A percentile compares a stretch with the other conserved stretches of the same genome.
These are phyloP conservation scores for Gobiocypris rarus DNA, from an alignment of 2,113 vertebrate species.

Conservation along the genomic window DNA sequence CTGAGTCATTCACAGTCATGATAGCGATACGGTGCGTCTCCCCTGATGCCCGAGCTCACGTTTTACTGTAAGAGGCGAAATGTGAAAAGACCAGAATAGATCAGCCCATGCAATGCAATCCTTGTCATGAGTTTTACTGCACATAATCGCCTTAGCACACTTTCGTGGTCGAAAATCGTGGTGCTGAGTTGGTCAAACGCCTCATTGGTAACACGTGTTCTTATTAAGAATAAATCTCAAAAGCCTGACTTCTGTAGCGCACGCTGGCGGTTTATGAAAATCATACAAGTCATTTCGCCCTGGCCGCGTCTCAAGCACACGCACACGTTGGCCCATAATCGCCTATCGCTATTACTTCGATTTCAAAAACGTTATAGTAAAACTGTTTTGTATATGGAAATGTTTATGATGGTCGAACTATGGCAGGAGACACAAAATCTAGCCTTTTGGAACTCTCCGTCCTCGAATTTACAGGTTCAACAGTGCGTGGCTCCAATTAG, in stretches of 20 bases:
- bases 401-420: not conserved
- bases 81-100: constrained; percentile 48
- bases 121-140: constrained; percentile 53
- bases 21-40: not conserved
- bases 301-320: not conserved
- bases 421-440: not conserved
- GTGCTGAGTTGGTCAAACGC: constrained; percentile 33
- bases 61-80: constrained; percentile 48
- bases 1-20: not conserved
- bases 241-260: constrained; percentile 37
- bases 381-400: not conserved
- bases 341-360: not conserved
- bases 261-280: not conserved
- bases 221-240: constrained; percentile 30
- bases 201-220: constrained; percentile 33
- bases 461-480: not conserved
- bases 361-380: not conserved
- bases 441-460: not conserved
- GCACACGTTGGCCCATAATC: constrained; percentile 16
- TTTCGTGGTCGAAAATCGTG: constrained; percentile 31
- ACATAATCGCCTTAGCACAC: constrained; percentile 55
- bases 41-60: constrained; percentile 8
- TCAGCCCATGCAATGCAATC: constrained; percentile 43
- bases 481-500: not conserved
- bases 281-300: not conserved